Base-by-base conservation (phyloP, 2,888 invertebrate genomes). In the Ormyrus labotus region DNA sequence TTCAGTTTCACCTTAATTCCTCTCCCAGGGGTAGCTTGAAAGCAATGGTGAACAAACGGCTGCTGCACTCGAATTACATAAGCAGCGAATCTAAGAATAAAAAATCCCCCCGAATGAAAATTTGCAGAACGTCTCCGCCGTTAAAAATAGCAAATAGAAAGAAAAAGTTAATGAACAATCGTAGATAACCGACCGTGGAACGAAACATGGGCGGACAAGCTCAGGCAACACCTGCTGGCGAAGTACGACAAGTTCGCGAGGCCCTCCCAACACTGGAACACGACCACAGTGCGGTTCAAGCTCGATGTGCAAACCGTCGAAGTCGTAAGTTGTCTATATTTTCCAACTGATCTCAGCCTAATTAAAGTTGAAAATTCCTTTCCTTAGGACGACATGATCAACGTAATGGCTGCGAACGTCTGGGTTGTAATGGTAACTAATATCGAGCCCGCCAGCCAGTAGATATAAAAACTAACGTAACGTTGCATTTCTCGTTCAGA, bases 291-390 rank as follows among this genome's bases (percentile, higher is more conserved):
- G 13, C 85, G 84, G 48, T 90, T 95, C 64, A 92, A 92, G 50
- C 87, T 96, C 51, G 92, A 92, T 80, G 90, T 95, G 76, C 91
- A 92, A 72, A 95, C 96, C 87, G 92, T 95, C 53, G 93, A 94
- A 84, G 88, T 96, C 85, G 86, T 83, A 70, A 83, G 83, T 64
- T 5, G 1, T 6, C 2, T 34, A 4, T 1, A 34, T 19, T 19
- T 19, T 19, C 1, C 19, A 19, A 19, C 19, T 19, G 19, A 19
- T 19, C 19, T 19, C 19, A 2, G 19, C 19, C 19, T 19, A 19
- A 19, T 19, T 19, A 3, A 3, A 34, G 34, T 34, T 4, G 34
- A 34, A 34, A 34, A 34, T 13, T 9, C 6, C 34, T 60, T 51
- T 60, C 55, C 64, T n/a, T 9, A 83, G 82, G 77, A 81, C 57